Conservation (phyloP, 2,888 invertebrate species). For the Eupeodes latifasciatus region DNA sequence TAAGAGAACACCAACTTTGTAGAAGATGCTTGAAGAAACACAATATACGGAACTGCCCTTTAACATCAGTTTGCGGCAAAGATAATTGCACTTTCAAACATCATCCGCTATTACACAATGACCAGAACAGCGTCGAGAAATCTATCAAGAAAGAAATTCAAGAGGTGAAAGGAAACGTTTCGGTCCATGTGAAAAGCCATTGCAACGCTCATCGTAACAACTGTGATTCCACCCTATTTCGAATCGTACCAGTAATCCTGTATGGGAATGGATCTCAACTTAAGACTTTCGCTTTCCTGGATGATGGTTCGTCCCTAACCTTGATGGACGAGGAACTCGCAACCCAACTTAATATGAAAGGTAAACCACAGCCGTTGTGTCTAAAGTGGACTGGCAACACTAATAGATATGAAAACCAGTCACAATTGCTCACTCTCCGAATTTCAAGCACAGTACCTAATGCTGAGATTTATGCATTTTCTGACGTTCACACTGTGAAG, state of each 20-base stretch:
- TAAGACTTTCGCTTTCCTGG: not conserved
- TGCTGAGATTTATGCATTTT: not conserved
- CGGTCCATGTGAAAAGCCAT: not conserved
- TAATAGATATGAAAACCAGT: constrained; percentile 4
- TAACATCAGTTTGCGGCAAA: constrained; percentile 10
- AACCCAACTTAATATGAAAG: not conserved
- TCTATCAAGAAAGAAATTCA: not conserved
- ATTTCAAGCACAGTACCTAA: not conserved
- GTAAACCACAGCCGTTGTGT: constrained; percentile 15
- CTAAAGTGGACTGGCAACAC: constrained; percentile 34
- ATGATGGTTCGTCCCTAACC: not conserved
- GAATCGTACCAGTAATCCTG: constrained; percentile 5
- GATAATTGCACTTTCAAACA: constrained; percentile 32
- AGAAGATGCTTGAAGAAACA: constrained; percentile 30
- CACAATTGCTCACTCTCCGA: constrained; percentile 2
- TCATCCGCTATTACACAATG: constrained; percentile 2
- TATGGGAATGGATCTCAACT: not conserved
- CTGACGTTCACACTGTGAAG: not conserved
- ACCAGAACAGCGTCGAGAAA: not conserved
- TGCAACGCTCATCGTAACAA: not conserved
- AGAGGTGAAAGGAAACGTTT: constrained; percentile 1
- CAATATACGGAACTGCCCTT: constrained; percentile 11
- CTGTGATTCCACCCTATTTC: not conserved
- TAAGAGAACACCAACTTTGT: constrained; percentile 25
- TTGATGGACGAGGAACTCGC: constrained; percentile 30